Evolutionary conservation across 2,113 vertebrate species (phyloP).

Genomic region (Recurvirostra avosetta): DNA sequence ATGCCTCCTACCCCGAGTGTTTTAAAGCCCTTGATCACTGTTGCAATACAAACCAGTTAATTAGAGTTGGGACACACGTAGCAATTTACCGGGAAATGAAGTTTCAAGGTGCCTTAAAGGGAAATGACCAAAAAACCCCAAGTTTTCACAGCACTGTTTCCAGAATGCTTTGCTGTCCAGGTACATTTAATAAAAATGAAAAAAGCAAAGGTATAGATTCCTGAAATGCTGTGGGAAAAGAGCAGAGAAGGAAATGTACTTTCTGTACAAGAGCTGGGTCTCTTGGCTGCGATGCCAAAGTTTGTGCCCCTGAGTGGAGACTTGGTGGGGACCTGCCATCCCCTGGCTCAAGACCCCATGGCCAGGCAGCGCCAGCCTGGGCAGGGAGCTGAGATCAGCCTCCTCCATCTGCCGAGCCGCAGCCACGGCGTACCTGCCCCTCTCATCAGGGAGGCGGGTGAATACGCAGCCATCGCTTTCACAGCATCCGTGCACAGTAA

Average conservation of each 20-base stretch:
- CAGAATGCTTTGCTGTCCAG: not conserved
- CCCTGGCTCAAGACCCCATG: not conserved
- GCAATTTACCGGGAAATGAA: not conserved
- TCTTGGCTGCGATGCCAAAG: not conserved
- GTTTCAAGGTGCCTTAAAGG: not conserved
- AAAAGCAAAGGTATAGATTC: not conserved
- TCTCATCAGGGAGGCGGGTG: not conserved
- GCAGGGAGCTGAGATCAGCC: not conserved
- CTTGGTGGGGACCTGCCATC: not conserved
- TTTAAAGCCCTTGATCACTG: slow-evolving; percentile 30
- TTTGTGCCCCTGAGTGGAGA: not conserved
- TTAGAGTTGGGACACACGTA: not conserved
- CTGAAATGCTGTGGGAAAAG: not conserved
- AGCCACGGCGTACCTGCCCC: fast-evolving
- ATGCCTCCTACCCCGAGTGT: not conserved
- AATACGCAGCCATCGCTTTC: fast-evolving
- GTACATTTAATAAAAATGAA: not conserved
- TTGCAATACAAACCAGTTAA: not conserved
- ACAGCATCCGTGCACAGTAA: not conserved
- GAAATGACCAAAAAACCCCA: not conserved
- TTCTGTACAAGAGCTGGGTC: not conserved
- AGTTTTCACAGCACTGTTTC: not conserved
- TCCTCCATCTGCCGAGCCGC: not conserved
- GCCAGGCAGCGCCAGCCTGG: not conserved
- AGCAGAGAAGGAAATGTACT: not conserved